Evolutionary conservation across 2,113 vertebrate genomes (phyloP), one percentile per base, ranked within the genome.

Genomic region (Planiliza haematocheilus): DNA sequence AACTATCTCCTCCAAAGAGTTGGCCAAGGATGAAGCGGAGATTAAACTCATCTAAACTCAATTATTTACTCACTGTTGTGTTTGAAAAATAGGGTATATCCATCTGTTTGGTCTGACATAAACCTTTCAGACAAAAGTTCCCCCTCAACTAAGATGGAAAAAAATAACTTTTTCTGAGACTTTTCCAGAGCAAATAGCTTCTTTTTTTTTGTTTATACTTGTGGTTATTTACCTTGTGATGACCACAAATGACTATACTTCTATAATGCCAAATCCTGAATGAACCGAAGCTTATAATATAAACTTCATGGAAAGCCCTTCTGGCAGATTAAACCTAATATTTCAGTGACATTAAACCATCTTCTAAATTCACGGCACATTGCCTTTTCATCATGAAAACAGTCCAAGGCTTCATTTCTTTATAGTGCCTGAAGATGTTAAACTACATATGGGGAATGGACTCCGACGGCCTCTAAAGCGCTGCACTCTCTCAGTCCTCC

Each of bases 301-400:
- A 53, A 75, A 75, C 69, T 73, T 77, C 10, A 61, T 34, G 16
- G 30, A 64, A 72, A 79, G 20, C 56, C 50, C 68, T 77, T 77
- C 57, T 72, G 34, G 46, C 51, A 63, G 62, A 73, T 69, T 30
- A 58, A 75, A 78, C 24, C 8, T 53, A 65, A 74, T 42, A 45
- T 70, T 72, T 56, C 48, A 72, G 46, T 67, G 51, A 61, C 65
- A 73, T 52, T 8, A 41, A 77, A 39, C 55, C n/a, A 30, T 75
- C 72, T 53, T 73, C 49, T 62, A 58, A 80, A 86, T 66, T 77
- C 70, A 72, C 68, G 74, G 74, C 63, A 43, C 64, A 68, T 61
- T 83, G 58, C 57, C 49, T 77, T 68, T 79, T 83, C 56, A 51
- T 80, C 51, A 41, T 62, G 59, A 74, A 84, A 82, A 64, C 38